These are phyloP conservation scores for Fregetta grallaria DNA, from an alignment of 2,113 vertebrate genomes.

Conservation along the genomic window DNA sequence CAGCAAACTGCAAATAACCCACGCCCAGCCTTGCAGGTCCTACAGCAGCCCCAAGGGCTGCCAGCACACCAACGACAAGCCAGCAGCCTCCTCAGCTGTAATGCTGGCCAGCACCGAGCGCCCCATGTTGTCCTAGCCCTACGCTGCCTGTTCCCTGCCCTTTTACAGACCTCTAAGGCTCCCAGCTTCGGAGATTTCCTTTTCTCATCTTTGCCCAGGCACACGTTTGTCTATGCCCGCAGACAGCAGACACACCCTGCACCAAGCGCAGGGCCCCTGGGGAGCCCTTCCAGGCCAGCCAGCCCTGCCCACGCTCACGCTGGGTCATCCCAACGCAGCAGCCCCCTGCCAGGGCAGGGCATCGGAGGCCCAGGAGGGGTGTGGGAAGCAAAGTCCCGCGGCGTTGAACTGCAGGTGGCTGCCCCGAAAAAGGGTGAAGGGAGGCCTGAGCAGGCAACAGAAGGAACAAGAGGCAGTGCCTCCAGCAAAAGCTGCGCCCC, in stretches of 20 bases:
- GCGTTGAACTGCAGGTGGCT: neutral
- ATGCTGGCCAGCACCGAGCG: neutral
- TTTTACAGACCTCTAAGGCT: neutral
- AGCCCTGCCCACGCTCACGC: neutral
- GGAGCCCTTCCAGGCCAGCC: neutral
- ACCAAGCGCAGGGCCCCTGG: neutral
- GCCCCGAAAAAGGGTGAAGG: accelerated
- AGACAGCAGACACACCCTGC: neutral
- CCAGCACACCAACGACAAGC: neutral
- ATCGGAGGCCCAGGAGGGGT: neutral
- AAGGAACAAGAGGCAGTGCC: neutral
- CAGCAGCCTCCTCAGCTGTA: neutral
- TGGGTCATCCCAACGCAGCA: neutral
- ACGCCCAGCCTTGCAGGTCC: neutral
- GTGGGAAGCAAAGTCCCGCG: neutral
- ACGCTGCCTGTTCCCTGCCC: neutral
- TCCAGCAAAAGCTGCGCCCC: neutral
- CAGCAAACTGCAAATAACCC: neutral
- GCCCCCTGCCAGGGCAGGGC: neutral
- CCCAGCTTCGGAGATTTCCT: neutral
- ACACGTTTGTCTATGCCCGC: neutral
- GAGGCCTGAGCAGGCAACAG: neutral
- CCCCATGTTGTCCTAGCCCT: neutral
- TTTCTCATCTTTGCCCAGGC: neutral
- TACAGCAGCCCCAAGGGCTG: neutral